These are phyloP conservation scores for Physella acuta DNA, from an alignment of 1,140 invertebrate genomes.

Conservation along the genomic window DNA sequence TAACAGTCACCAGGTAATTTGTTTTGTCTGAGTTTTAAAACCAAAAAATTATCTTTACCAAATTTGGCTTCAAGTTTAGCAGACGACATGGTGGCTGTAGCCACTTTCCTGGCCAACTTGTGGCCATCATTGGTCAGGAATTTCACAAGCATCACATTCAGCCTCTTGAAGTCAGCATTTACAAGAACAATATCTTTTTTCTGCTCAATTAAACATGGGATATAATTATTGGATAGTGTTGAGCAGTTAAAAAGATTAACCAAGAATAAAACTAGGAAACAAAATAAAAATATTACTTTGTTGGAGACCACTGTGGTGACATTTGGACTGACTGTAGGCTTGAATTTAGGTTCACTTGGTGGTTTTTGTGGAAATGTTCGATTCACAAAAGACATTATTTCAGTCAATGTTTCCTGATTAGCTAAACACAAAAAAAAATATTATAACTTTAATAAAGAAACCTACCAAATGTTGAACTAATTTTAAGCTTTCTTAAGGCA, in stretches of 20 bases:
- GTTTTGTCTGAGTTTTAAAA: background rate
- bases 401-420: constrained; percentile 89
- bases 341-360: background rate
- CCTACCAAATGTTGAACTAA: background rate
- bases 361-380: constrained; percentile 66
- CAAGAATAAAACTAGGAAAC: too few relatives aligned
- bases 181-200: constrained; percentile 68
- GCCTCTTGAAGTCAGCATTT: constrained; percentile 86
- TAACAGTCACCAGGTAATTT: background rate
- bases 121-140: constrained; percentile 74
- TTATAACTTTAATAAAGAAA: background rate
- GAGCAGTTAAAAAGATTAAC: too few relatives aligned
- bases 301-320: too few relatives aligned
- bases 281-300: too few relatives aligned
- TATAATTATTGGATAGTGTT: too few relatives aligned
- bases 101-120: constrained; percentile 82
- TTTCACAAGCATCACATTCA: constrained; percentile 83
- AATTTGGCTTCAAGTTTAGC: constrained; percentile 87
- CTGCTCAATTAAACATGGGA: too few relatives aligned
- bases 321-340: background rate
- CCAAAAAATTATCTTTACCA: constrained; percentile 62
- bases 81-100: constrained; percentile 86
- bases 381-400: constrained; percentile 83
- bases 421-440: background rate
- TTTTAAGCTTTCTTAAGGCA: background rate